phyloP scores from a whole-genome alignment of 2,113 vertebrate species.

The Elephas maximus region DNA sequence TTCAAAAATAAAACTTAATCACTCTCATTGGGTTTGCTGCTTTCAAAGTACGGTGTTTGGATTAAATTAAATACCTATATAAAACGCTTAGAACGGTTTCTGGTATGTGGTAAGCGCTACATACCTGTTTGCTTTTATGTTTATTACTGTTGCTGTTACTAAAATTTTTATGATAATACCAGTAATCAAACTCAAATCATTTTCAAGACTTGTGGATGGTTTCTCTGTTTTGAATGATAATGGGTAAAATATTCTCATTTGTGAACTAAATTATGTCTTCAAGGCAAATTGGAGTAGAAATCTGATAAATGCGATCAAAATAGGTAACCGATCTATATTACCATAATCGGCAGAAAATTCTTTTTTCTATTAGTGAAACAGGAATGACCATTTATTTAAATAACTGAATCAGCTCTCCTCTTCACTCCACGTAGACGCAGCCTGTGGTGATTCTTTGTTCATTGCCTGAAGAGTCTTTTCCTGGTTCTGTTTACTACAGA shows the following conservation, averaged over 20 bases:
- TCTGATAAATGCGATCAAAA: neutral
- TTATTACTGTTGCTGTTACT: neutral
- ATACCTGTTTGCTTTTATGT: neutral
- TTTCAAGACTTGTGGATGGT: constrained; percentile 16
- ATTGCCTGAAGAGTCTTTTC: neutral
- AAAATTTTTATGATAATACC: constrained; percentile 31
- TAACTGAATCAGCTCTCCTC: neutral
- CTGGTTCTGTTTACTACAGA: neutral
- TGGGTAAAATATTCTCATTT: neutral
- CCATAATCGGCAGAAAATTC: neutral
- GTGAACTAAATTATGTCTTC: neutral
- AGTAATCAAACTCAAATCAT: neutral
- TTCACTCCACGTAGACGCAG: neutral
- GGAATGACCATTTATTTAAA: neutral
- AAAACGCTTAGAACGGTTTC: neutral
- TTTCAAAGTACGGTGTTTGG: constrained; percentile 42
- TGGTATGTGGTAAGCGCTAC: neutral
- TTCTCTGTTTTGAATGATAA: neutral
- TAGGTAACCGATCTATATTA: neutral
- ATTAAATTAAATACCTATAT: constrained; percentile 37
- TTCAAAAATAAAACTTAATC: constrained; percentile 74
- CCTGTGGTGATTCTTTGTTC: neutral
- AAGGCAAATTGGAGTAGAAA: neutral
- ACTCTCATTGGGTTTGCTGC: neutral
- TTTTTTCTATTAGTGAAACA: neutral